These are phyloP conservation scores for Erpetoichthys calabaricus DNA, from an alignment of 2,797 vertebrate genomes.

Conservation along the genomic window DNA sequence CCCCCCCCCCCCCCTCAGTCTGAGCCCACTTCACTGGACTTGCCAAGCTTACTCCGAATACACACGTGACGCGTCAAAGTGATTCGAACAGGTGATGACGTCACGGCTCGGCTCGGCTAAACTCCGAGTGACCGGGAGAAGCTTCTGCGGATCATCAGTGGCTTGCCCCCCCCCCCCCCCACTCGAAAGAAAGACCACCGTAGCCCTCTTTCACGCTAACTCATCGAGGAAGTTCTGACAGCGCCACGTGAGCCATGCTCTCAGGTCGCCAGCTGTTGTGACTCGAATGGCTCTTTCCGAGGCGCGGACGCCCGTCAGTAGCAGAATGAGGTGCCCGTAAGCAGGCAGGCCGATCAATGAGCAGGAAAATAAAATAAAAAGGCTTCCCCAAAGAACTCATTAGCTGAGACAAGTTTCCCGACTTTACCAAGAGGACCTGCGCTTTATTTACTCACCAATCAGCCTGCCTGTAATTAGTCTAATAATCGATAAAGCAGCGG, in stretches of 20 bases:
- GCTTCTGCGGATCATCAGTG: too few species aligned
- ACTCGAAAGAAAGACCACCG: too few species aligned
- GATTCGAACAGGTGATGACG: too few species aligned
- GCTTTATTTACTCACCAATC: constrained; percentile 46
- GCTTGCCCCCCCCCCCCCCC: too few species aligned
- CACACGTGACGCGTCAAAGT: too few species aligned
- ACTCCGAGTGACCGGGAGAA: too few species aligned
- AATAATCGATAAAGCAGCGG: constrained; percentile 66
- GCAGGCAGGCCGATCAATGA: constrained; percentile 49
- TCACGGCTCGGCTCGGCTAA: too few species aligned
- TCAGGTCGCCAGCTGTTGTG: constrained; percentile 11
- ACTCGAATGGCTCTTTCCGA: constrained; percentile 45
- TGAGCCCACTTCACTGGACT: too few species aligned
- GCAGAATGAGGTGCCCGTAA: constrained; percentile 26
- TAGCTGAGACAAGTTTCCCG: constrained; percentile 43
- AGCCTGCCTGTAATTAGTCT: constrained; percentile 59
- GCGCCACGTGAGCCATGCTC: constrained; percentile 8
- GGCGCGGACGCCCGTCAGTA: constrained; percentile 44
- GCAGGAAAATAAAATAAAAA: constrained; percentile 17
- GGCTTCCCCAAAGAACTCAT: constrained; percentile 49
- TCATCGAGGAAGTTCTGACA: too few species aligned
- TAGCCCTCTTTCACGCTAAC: too few species aligned
- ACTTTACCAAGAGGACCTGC: constrained; percentile 27
- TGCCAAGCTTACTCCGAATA: too few species aligned
- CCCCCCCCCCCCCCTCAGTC: too few species aligned